Evolutionary conservation across 1,140 invertebrate species (phyloP).

Genomic region (Chionoecetes opilio): DNA sequence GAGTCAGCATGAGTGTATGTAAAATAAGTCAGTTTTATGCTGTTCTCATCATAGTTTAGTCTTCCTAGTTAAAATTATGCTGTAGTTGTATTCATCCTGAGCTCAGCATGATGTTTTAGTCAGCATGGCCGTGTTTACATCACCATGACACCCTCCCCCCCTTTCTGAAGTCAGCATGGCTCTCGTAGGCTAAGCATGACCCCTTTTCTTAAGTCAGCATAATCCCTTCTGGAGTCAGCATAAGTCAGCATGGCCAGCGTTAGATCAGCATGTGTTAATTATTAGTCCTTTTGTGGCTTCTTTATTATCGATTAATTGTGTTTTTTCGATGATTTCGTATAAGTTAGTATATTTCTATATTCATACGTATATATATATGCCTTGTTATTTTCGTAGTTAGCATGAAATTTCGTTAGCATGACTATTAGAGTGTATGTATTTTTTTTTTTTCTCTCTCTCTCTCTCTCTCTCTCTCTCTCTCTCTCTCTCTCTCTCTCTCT

Average conservation of each 20-base stretch:
- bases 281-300: too few relatives aligned
- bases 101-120: neutral
- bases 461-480: conserved; percentile 27
- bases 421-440: too few relatives aligned
- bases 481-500: conserved; percentile 27
- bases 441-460: neutral
- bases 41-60: neutral
- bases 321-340: too few relatives aligned
- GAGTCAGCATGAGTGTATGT: neutral
- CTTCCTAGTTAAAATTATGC: neutral
- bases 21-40: neutral
- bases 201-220: neutral
- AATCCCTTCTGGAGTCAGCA: neutral
- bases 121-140: too few relatives aligned
- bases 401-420: neutral
- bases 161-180: neutral
- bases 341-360: too few relatives aligned
- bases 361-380: too few relatives aligned
- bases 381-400: too few relatives aligned
- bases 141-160: too few relatives aligned
- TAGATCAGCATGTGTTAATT: neutral
- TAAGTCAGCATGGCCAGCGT: neutral
- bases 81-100: neutral
- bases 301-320: too few relatives aligned
- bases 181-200: neutral